These are phyloP conservation scores for Trinorchestia longiramus DNA, from an alignment of 1,140 invertebrate genomes.

Conservation along the genomic window DNA sequence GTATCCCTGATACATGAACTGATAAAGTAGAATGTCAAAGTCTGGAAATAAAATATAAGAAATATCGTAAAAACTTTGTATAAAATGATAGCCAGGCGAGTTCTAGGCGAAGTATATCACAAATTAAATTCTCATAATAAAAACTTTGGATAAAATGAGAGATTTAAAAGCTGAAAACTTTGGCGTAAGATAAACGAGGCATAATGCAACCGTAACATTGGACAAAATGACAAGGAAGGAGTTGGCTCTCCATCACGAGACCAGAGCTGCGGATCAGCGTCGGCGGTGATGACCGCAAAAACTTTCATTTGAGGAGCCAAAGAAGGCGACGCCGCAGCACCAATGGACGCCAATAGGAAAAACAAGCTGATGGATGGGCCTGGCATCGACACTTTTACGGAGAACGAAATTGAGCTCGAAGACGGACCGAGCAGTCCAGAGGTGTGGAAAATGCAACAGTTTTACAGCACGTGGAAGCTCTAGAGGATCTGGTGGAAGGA, in stretches of 20 bases:
- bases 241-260: background rate
- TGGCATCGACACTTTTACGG: conserved; percentile 36
- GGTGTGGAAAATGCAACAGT: background rate
- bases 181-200: background rate
- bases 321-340: background rate
- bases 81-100: background rate
- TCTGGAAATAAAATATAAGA: background rate
- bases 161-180: background rate
- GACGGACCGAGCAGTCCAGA: background rate
- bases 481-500: background rate
- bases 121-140: background rate
- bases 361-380: conserved; percentile 15
- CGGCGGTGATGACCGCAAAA: conserved; percentile 27
- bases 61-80: background rate
- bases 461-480: background rate
- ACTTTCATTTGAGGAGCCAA: conserved; percentile 36
- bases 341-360: conserved; percentile 44
- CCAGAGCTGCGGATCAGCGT: background rate
- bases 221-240: background rate
- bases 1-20: too few relatives aligned
- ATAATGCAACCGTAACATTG: background rate
- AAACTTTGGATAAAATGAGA: background rate
- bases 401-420: background rate
- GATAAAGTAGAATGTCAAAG: background rate
- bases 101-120: background rate